Conservation (phyloP, 2,888 invertebrate genomes). For the Magallana nippona region DNA sequence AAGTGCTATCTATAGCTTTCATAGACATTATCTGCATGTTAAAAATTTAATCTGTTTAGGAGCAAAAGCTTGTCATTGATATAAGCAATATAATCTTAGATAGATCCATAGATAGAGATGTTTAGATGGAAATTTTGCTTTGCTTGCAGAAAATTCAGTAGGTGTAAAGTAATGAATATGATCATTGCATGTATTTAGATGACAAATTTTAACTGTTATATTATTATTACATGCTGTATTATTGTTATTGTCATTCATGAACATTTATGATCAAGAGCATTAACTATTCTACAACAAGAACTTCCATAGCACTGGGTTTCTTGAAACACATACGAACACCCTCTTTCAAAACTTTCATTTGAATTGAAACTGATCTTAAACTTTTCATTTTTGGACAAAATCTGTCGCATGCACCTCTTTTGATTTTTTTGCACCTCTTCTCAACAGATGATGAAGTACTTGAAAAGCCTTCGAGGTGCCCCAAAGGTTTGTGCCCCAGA, state of each 20-base stretch:
- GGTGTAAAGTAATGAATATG: not conserved
- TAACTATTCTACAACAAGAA: no score
- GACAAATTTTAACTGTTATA: not conserved
- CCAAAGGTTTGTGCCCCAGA: slow-evolving; percentile 48
- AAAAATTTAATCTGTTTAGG: no score
- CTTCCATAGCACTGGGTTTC: no score
- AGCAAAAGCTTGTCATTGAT: no score
- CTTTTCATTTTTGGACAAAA: not conserved
- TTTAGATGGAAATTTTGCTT: not conserved
- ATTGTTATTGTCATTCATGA: no score
- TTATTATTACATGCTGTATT: not conserved
- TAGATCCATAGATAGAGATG: no score
- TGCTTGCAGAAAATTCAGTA: not conserved
- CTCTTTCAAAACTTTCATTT: not conserved
- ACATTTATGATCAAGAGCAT: no score
- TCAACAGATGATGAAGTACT: slow-evolving; percentile 54
- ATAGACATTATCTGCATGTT: no score
- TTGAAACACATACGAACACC: not conserved
- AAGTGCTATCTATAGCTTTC: no score
- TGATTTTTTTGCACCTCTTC: slow-evolving; percentile 35
- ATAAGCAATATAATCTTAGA: no score
- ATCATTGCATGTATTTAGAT: not conserved
- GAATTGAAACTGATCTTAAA: not conserved
- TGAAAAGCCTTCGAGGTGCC: slow-evolving; percentile 50
- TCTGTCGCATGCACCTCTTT: slow-evolving; percentile 1